A percentile compares a stretch with the other conserved stretches of the same genome.
These are phyloP conservation scores for Campaea margaritaria DNA, from an alignment of 2,888 invertebrate genomes.

Conservation along the genomic window DNA sequence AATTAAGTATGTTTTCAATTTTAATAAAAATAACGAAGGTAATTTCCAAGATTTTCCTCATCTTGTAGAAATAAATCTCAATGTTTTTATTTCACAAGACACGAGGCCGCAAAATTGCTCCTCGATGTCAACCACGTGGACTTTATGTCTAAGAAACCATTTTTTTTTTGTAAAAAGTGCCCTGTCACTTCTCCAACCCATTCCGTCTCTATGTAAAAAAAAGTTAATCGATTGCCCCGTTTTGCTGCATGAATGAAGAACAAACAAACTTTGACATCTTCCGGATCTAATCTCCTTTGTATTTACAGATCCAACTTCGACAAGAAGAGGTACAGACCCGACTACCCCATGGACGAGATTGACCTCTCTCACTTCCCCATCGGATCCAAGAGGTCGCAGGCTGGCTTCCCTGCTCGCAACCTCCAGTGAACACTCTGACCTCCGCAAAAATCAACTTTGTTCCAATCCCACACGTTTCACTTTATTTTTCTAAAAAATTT, in stretches of 20 bases:
- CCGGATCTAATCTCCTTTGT: conserved; percentile 16
- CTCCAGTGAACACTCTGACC: conserved; percentile 27
- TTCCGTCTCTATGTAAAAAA: too few relatives aligned
- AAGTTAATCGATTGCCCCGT: too few relatives aligned
- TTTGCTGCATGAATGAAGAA: too few relatives aligned
- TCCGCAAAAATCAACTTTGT: conserved; percentile 6
- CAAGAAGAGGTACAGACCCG: conserved; percentile 71
- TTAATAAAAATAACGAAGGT: not conserved
- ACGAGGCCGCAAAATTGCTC: too few relatives aligned
- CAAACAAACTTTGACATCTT: too few relatives aligned
- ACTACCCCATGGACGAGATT: conserved; percentile 79
- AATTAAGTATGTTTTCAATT: conserved; percentile 1
- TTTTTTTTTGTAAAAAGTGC: too few relatives aligned
- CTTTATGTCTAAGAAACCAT: too few relatives aligned
- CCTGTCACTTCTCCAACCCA: too few relatives aligned
- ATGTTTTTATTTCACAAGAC: too few relatives aligned
- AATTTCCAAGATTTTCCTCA: too few relatives aligned
- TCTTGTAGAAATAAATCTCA: too few relatives aligned
- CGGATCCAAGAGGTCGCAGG: conserved; percentile 68
- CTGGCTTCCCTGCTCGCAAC: conserved; percentile 31
- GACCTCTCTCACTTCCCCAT: conserved; percentile 78
- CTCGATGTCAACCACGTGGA: too few relatives aligned
- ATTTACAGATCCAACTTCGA: conserved; percentile 58
- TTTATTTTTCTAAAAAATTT: not conserved
- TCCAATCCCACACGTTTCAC: not conserved